Percentiles rank a stretch among this genome's conserved stretches.
Conservation (phyloP, 2,113 vertebrate genomes). For the Aix galericulata region DNA sequence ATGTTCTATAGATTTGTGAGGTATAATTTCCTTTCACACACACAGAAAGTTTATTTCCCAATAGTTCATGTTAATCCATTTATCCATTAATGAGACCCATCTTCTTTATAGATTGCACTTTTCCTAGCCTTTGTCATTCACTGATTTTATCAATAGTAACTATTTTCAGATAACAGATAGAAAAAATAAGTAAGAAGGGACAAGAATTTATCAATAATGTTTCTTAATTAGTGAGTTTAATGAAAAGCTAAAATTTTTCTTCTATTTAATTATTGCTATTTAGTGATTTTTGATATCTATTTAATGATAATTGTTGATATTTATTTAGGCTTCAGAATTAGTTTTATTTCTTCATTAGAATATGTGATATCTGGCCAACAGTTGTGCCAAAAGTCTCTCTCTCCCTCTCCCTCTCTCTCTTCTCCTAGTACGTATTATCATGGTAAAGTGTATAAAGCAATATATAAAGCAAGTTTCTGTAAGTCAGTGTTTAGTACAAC, state of each 20-base stretch:
- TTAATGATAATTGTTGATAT: not conserved
- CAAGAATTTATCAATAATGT: not conserved
- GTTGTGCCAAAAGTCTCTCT: not conserved
- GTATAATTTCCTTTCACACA: fast-evolving
- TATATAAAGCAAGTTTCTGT: not conserved
- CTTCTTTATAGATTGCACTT: not conserved
- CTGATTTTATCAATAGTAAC: not conserved
- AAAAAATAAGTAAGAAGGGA: not conserved
- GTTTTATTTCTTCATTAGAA: not conserved
- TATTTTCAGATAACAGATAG: not conserved
- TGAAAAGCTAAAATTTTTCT: not conserved
- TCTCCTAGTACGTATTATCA: not conserved
- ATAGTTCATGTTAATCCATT: not conserved
- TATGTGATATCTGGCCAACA: not conserved
- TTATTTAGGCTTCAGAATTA: not conserved
- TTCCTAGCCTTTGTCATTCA: not conserved
- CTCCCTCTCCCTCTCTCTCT: not conserved
- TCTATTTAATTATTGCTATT: not conserved
- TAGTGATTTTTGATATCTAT: not conserved
- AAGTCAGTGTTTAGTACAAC: not conserved
- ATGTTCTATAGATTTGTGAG: not conserved
- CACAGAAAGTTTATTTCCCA: fast-evolving
- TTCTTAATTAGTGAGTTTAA: not conserved
- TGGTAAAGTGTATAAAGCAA: not conserved
- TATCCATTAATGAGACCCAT: not conserved